A percentile compares a stretch with the other conserved stretches of the same genome.
phyloP scores from a whole-genome alignment of 2,797 vertebrate genomes.

The Helicolenus hilgendorfi region DNA sequence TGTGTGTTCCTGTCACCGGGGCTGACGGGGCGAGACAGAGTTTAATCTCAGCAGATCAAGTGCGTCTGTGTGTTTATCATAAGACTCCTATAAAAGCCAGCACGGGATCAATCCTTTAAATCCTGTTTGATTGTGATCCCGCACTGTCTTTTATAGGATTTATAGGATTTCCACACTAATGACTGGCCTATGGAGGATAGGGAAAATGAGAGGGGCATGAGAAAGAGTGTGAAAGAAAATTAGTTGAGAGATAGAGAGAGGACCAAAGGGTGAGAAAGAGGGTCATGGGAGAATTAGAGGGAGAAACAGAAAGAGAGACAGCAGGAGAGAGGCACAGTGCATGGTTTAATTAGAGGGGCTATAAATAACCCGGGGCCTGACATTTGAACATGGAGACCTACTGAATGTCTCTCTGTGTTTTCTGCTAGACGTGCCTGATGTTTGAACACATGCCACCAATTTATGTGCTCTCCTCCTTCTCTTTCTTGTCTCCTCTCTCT shows the following conservation, averaged over 20 bases:
- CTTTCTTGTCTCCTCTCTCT: conserved; percentile 4
- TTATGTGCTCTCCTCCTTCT: conserved; percentile 47
- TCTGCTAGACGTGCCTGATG: conserved; percentile 70
- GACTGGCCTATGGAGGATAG: conserved; percentile 52
- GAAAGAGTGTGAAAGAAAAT: conserved; percentile 28
- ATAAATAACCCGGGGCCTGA: conserved; percentile 87
- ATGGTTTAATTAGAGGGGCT: conserved; percentile 87
- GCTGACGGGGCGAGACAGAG: conserved; percentile 77
- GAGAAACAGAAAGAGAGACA: conserved; percentile 67
- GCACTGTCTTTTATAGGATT: conserved; percentile 28
- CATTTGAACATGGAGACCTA: conserved; percentile 86
- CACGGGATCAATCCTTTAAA: conserved; percentile 32
- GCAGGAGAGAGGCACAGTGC: conserved; percentile 67
- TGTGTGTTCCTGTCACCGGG: conserved; percentile 58
- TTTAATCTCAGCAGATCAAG: conserved; percentile 84
- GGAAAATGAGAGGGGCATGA: not conserved
- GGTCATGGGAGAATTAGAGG: conserved; percentile 67
- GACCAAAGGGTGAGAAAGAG: conserved; percentile 61
- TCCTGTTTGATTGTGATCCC: not conserved
- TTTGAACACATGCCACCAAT: conserved; percentile 81
- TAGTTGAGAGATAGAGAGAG: conserved; percentile 14
- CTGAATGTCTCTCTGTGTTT: conserved; percentile 73
- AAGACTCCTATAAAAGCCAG: conserved; percentile 66
- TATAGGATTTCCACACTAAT: conserved; percentile 67
- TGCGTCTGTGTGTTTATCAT: conserved; percentile 77